phyloP scores from a whole-genome alignment of 2,888 invertebrate species.

The Acrocyrtus sp. region DNA sequence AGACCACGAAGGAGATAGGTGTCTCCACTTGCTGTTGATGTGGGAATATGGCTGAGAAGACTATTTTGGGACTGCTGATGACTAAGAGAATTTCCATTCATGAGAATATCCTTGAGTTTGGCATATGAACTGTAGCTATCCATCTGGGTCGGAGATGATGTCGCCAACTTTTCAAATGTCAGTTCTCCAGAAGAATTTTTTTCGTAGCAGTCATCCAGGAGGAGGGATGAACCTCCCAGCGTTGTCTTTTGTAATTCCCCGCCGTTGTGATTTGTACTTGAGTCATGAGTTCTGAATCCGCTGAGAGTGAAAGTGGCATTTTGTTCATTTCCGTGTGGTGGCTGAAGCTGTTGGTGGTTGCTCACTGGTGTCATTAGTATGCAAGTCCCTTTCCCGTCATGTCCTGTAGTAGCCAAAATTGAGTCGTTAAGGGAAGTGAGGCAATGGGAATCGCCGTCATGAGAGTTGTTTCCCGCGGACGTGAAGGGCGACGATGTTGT shows the following conservation, averaged over 20 bases:
- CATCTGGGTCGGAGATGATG: neutral
- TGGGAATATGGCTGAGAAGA: constrained; percentile 4
- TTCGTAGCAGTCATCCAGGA: constrained; percentile 35
- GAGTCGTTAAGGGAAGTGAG: no score
- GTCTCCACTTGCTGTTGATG: constrained; percentile 16
- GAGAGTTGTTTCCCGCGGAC: neutral
- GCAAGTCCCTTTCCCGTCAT: constrained; percentile 13
- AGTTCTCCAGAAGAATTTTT: neutral
- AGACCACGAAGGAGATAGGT: constrained; percentile 19
- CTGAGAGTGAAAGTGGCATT: constrained; percentile 20
- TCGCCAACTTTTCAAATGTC: constrained; percentile 6
- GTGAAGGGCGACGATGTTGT: constrained; percentile 11
- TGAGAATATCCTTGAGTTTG: constrained; percentile 40
- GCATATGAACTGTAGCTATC: constrained; percentile 14
- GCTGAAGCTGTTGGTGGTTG: constrained; percentile 1
- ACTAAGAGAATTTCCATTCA: constrained; percentile 38
- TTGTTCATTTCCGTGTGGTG: no score
- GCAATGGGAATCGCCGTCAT: neutral
- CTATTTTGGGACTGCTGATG: neutral
- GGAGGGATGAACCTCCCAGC: constrained; percentile 22
- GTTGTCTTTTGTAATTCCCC: constrained; percentile 2
- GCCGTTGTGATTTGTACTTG: constrained; percentile 1
- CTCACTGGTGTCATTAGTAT: constrained; percentile 31
- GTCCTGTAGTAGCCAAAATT: neutral
- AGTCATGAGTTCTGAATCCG: constrained; percentile 19